Evolutionary conservation across 2,797 vertebrate species (phyloP).

Genomic region (Lerista edwardsae): DNA sequence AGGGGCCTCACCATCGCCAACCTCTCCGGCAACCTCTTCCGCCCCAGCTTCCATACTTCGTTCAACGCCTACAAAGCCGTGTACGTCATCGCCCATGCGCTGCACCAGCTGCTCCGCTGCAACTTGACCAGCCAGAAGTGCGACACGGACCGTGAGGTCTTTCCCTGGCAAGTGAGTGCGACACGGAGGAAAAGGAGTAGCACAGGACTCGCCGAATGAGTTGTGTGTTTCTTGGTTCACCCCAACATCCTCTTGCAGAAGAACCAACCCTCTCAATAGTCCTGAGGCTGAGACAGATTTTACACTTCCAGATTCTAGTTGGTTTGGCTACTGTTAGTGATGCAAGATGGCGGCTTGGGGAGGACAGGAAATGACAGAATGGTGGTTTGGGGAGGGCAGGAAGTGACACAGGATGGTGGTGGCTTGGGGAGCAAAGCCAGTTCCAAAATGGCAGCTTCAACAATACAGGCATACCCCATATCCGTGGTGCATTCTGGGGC

Average conservation of each 20-base stretch:
- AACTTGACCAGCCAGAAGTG: neutral
- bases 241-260: neutral
- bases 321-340: no score
- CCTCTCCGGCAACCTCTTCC: neutral
- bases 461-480: no score
- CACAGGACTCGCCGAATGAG: neutral
- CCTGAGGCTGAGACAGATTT: no score
- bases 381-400: no score
- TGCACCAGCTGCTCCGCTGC: conserved; percentile 27
- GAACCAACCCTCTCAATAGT: neutral
- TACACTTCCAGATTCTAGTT: no score
- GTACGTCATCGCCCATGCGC: conserved; percentile 17
- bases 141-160: neutral
- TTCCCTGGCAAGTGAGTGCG: conserved; percentile 40
- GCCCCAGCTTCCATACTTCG: neutral
- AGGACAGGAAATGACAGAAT: no score
- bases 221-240: neutral
- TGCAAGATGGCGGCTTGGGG: no score
- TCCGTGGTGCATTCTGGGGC: no score
- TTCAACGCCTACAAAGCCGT: conserved; percentile 33
- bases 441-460: no score
- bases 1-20: neutral
- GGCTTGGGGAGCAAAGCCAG: neutral
- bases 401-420: no score
- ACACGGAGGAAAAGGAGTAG: no score